Percentiles rank a stretch among this genome's conserved stretches.
These are phyloP conservation scores for Ennomos fuscantarius DNA, from an alignment of 2,888 invertebrate genomes.

Conservation along the genomic window DNA sequence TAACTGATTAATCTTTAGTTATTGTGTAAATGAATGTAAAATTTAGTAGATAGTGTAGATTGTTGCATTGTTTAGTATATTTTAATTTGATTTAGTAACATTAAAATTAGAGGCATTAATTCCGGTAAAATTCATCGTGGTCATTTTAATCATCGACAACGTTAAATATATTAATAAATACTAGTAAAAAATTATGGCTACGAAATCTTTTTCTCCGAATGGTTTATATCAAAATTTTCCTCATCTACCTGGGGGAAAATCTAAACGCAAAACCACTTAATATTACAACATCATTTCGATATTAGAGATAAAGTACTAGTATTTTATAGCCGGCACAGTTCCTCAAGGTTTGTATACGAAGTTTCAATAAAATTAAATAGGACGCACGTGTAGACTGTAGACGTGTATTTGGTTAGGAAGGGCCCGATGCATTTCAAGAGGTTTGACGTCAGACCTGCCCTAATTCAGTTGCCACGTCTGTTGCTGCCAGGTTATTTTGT, in stretches of 20 bases:
- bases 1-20: too few relatives aligned
- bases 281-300: constrained; percentile 1
- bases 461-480: constrained; percentile 47
- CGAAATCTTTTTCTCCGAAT: too few relatives aligned
- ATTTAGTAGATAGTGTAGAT: too few relatives aligned
- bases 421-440: constrained; percentile 62
- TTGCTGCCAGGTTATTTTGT: constrained; percentile 26
- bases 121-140: too few relatives aligned
- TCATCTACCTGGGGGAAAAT: constrained; percentile 3
- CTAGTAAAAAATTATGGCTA: too few relatives aligned
- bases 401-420: constrained; percentile 57
- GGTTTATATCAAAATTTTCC: constrained; percentile 8
- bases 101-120: too few relatives aligned
- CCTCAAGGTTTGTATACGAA: constrained; percentile 22
- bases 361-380: constrained; percentile 54
- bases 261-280: constrained; percentile 6
- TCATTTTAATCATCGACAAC: too few relatives aligned
- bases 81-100: too few relatives aligned
- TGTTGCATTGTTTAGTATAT: too few relatives aligned
- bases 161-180: too few relatives aligned
- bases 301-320: constrained; percentile 5
- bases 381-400: constrained; percentile 47
- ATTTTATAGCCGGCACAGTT: constrained; percentile 20
- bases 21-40: too few relatives aligned
- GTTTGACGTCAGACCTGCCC: constrained; percentile 75